phyloP scores from a whole-genome alignment of 2,888 invertebrate genomes.

The Platycheirus albimanus region DNA sequence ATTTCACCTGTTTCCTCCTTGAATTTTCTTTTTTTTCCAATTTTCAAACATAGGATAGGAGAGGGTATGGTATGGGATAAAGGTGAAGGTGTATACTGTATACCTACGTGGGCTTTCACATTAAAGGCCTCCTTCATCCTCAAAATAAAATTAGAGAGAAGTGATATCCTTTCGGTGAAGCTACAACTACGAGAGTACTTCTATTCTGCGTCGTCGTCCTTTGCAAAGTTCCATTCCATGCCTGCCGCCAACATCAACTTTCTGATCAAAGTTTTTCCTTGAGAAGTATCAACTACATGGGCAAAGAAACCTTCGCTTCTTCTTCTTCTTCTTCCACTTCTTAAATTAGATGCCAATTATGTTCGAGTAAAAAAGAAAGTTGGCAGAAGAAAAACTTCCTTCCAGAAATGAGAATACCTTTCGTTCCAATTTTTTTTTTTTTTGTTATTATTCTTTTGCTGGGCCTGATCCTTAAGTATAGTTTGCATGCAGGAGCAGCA shows the following conservation, averaged over 20 bases:
- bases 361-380: constrained; percentile 34
- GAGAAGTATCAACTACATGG: constrained; percentile 56
- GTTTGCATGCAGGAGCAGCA: constrained; percentile 50
- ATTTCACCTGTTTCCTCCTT: constrained; percentile 36
- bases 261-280: constrained; percentile 58
- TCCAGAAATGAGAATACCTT: constrained; percentile 40
- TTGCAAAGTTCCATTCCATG: too few relatives aligned
- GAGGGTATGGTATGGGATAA: too few relatives aligned
- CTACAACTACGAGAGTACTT: too few relatives aligned
- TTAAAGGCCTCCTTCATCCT: constrained; percentile 13
- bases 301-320: constrained; percentile 44
- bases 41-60: not conserved
- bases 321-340: too few relatives aligned
- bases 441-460: not conserved
- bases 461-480: constrained; percentile 35
- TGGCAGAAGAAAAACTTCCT: constrained; percentile 58
- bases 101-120: constrained; percentile 10
- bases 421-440: constrained; percentile 1
- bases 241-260: constrained; percentile 37
- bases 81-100: too few relatives aligned
- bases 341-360: constrained; percentile 74
- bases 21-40: not conserved
- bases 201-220: too few relatives aligned
- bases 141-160: constrained; percentile 48
- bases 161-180: constrained; percentile 15